Conservation (phyloP, 1,140 invertebrate genomes). For the Ceratina japonica region DNA sequence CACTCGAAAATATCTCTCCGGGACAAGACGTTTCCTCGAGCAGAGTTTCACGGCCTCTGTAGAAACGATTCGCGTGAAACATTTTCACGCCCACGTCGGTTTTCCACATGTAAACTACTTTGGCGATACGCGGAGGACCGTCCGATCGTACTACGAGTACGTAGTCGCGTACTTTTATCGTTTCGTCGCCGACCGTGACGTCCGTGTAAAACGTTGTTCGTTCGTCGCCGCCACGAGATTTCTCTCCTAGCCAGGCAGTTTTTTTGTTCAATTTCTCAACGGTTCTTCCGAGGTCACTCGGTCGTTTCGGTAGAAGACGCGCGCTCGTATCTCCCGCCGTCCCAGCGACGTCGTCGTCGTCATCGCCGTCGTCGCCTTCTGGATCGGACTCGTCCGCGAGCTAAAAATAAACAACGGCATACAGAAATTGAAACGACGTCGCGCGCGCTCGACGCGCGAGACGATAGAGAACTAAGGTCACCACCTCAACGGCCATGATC, state of each 20-base stretch:
- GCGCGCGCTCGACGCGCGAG: no score
- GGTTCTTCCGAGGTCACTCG: constrained; percentile 59
- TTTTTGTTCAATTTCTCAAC: constrained; percentile 66
- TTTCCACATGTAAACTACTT: constrained; percentile 86
- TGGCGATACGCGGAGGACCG: constrained; percentile 84
- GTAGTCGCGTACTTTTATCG: constrained; percentile 80
- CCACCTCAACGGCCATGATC: constrained; percentile 85
- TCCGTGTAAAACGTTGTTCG: constrained; percentile 67
- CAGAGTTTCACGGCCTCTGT: constrained; percentile 86
- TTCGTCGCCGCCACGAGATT: constrained; percentile 49
- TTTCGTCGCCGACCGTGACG: constrained; percentile 62
- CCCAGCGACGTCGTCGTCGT: no score
- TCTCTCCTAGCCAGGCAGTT: constrained; percentile 83
- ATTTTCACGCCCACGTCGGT: constrained; percentile 50
- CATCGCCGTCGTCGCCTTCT: constrained; percentile 81
- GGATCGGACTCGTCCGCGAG: constrained; percentile 84
- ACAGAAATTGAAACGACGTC: background rate
- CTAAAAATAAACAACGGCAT: constrained; percentile 63
- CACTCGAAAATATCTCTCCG: constrained; percentile 87
- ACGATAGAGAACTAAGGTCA: no score
- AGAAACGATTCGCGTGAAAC: constrained; percentile 80
- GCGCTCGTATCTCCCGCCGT: constrained; percentile 71
- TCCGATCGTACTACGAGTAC: constrained; percentile 87
- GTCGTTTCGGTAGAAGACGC: no score
- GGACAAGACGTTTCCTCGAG: constrained; percentile 90